Evolutionary conservation across 2,888 invertebrate genomes (phyloP).

Genomic region (Acleris literana): DNA sequence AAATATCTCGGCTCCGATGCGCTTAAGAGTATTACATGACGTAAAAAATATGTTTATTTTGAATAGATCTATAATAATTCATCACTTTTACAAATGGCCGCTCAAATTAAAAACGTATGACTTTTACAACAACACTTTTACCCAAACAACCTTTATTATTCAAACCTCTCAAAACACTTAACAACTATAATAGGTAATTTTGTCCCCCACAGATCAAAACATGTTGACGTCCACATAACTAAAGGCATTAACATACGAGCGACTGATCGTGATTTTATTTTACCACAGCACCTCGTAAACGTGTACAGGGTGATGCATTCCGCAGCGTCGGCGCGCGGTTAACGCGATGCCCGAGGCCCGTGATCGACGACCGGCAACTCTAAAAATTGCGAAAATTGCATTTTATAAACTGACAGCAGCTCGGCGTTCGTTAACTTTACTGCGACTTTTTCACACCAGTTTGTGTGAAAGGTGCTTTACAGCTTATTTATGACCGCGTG

Average conservation of each 20-base stretch:
- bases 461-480: slow-evolving; percentile 12
- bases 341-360: slow-evolving; percentile 15
- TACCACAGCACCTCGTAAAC: neutral
- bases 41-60: too few relatives aligned
- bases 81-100: too few relatives aligned
- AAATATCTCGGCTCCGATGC: too few relatives aligned
- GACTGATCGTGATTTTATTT: neutral
- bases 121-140: too few relatives aligned
- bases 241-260: neutral
- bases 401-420: slow-evolving; percentile 16
- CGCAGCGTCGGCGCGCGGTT: slow-evolving; percentile 19
- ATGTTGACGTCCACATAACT: slow-evolving; percentile 1
- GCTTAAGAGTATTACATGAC: too few relatives aligned
- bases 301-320: slow-evolving; percentile 19
- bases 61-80: too few relatives aligned
- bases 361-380: slow-evolving; percentile 28
- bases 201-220: neutral
- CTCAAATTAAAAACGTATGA: too few relatives aligned
- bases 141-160: too few relatives aligned
- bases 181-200: neutral
- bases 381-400: slow-evolving; percentile 26
- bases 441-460: slow-evolving; percentile 8
- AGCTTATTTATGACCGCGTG: slow-evolving; percentile 4
- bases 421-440: slow-evolving; percentile 12
- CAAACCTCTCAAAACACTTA: neutral